Evolutionary conservation across 2,888 invertebrate species (phyloP).

Genomic region (Epirrita christyi): DNA sequence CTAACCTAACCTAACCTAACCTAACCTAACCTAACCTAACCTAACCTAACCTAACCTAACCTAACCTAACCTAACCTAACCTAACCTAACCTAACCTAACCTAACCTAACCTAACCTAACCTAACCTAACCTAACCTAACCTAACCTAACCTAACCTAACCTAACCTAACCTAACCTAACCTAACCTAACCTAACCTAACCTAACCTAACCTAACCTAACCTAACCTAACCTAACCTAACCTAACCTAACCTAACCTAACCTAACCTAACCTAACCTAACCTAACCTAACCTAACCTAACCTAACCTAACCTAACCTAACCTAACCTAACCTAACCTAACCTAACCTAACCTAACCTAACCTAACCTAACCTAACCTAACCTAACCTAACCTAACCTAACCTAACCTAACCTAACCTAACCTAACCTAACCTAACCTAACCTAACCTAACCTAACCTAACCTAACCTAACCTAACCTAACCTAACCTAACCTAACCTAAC

Average conservation of each 20-base stretch:
- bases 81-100: too few relatives aligned
- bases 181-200: too few relatives aligned
- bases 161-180: too few relatives aligned
- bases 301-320: conserved; percentile 9
- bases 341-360: conserved; percentile 9
- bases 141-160: too few relatives aligned
- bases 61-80: too few relatives aligned
- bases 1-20: too few relatives aligned
- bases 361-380: conserved; percentile 9
- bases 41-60: too few relatives aligned
- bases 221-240: conserved; percentile 9
- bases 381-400: conserved; percentile 9
- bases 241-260: conserved; percentile 9
- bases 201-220: neutral
- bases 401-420: conserved; percentile 9
- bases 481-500: conserved; percentile 1
- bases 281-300: conserved; percentile 9
- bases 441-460: conserved; percentile 9
- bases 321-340: conserved; percentile 9
- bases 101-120: too few relatives aligned
- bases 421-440: conserved; percentile 9
- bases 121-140: too few relatives aligned
- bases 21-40: too few relatives aligned
- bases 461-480: conserved; percentile 9
- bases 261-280: conserved; percentile 9